Evolutionary conservation across 1,140 invertebrate genomes (phyloP).

Genomic region (Heliconius congener): DNA sequence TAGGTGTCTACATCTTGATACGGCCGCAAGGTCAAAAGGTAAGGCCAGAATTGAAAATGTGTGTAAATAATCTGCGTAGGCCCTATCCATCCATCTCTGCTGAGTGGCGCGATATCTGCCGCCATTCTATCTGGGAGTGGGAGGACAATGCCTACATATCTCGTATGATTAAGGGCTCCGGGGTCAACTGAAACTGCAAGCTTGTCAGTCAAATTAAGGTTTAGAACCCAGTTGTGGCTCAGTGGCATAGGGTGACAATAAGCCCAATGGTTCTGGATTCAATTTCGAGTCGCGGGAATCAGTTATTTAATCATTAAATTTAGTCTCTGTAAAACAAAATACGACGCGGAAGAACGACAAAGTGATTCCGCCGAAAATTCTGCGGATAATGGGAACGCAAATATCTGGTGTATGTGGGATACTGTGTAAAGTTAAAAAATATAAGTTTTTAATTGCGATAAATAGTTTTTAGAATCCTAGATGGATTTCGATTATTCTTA

Average conservation of each 20-base stretch:
- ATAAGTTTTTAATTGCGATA: not conserved
- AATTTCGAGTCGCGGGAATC: not conserved
- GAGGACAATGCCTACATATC: conserved; percentile 17
- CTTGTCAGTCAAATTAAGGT: not conserved
- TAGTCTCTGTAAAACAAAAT: no score
- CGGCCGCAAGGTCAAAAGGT: conserved; percentile 19
- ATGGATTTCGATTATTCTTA: no score
- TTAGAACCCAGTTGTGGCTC: not conserved
- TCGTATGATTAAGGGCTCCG: conserved; percentile 15
- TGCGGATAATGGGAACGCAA: no score
- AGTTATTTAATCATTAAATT: no score
- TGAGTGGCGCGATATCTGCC: conserved; percentile 17
- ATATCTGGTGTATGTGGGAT: not conserved
- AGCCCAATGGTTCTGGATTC: not conserved
- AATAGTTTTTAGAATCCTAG: no score
- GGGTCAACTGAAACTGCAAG: conserved; percentile 15
- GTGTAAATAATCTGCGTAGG: conserved; percentile 30
- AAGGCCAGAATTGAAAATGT: conserved; percentile 29
- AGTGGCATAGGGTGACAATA: not conserved
- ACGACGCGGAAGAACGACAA: no score
- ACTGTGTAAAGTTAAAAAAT: not conserved
- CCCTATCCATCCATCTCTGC: conserved; percentile 17
- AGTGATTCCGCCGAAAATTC: no score
- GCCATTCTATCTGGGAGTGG: conserved; percentile 9
- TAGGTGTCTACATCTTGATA: conserved; percentile 13